Conservation (phyloP, 2,797 vertebrate species). For the Spinus pinus region DNA sequence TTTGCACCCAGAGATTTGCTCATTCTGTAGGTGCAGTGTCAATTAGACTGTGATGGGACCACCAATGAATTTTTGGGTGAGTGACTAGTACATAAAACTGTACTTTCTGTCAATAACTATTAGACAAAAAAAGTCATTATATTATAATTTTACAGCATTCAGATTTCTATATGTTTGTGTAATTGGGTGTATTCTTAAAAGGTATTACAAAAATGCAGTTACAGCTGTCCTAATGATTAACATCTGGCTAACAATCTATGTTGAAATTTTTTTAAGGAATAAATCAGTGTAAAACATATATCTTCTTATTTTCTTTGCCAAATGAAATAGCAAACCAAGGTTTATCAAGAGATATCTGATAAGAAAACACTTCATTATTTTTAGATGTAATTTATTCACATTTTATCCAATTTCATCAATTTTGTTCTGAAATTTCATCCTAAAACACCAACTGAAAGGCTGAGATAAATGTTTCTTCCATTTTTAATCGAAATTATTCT, state of each 20-base stretch:
- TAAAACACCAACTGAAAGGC: neutral
- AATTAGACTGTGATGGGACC: neutral
- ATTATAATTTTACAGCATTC: neutral
- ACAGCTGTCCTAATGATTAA: neutral
- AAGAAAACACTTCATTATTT: neutral
- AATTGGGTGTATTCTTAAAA: neutral
- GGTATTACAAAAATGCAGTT: neutral
- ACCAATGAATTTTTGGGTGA: neutral
- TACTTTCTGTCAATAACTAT: neutral
- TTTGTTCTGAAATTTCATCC: neutral
- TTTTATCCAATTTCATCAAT: neutral
- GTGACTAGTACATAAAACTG: neutral
- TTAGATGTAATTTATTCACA: neutral
- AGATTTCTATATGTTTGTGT: neutral
- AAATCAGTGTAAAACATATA: neutral
- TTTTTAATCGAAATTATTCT: neutral
- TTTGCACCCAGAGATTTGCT: neutral
- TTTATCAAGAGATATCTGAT: neutral
- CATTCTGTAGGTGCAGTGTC: neutral
- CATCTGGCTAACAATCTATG: neutral
- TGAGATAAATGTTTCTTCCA: neutral
- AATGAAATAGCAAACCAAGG: accelerated
- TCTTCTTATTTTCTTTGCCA: neutral
- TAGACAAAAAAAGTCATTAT: neutral
- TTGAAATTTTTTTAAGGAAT: neutral